Evolutionary conservation across 2,113 vertebrate species (phyloP).

Genomic region (Halcyon senegalensis): DNA sequence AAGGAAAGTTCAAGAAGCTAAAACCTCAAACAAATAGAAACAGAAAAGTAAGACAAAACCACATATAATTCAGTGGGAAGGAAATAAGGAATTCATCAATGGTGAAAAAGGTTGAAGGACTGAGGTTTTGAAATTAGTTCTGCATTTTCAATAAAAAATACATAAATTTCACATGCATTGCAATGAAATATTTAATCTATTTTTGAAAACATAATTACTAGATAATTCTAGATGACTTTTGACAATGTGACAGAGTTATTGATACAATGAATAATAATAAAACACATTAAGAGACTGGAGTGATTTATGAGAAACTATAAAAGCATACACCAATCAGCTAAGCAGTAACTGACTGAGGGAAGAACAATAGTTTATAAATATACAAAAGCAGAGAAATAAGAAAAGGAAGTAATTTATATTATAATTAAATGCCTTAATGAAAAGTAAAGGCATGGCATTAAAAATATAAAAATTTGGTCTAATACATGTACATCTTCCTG

Average conservation of each 20-base stretch:
- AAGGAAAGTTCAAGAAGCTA: neutral
- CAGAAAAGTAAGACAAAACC: neutral
- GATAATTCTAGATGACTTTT: constrained; percentile 16
- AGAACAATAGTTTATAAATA: constrained; percentile 19
- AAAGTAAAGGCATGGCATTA: neutral
- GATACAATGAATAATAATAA: constrained; percentile 30
- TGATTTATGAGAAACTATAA: constrained; percentile 1
- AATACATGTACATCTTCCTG: neutral
- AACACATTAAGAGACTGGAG: neutral
- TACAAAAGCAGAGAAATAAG: neutral
- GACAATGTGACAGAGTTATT: constrained; percentile 2
- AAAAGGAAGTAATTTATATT: neutral
- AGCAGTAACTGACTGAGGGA: neutral
- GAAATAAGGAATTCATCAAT: neutral
- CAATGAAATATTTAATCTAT: constrained; percentile 22
- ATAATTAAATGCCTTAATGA: constrained; percentile 1
- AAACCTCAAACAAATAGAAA: neutral
- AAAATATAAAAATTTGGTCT: neutral
- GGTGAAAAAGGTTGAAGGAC: neutral
- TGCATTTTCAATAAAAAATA: neutral
- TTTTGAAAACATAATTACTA: constrained; percentile 23
- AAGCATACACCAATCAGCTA: neutral
- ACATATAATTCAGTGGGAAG: neutral
- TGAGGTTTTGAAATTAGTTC: neutral
- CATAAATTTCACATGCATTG: neutral